Base-by-base conservation (phyloP, 2,888 invertebrate genomes). In the Synanthedon tipuliformis region DNA sequence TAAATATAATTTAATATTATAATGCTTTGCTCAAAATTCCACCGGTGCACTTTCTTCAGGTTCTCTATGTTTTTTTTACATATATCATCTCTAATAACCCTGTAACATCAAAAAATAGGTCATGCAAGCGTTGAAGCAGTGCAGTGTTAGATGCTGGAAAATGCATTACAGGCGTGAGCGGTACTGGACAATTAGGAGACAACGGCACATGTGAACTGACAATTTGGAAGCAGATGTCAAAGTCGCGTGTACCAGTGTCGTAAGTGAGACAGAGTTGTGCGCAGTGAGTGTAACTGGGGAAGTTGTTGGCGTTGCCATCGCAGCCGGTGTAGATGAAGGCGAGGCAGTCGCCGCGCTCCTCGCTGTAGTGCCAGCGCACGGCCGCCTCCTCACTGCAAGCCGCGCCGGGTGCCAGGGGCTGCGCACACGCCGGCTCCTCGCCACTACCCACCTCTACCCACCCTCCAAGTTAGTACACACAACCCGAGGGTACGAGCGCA, bases 261-360 rank as follows among this genome's bases (percentile, higher is more conserved):
- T 15, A n/a, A 34, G 34, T 34, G 45, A 45, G 61, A 74, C 86
- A 85, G 65, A 60, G 59, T 52, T 51, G 52, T 53, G 89, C 80
- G 81, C 95, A 95, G 68, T 91, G 89, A 65, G 91, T 90, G 81
- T 90, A 91, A 54, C 92, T 90, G 74, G 85, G 89, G 90, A 95
- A 96, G 88, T 93, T 93, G 89, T 97, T 97, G 69, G 89, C 90
- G 82, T 94, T 95, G 67, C 96, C 96, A 59, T 91, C 93, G 82
- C 96, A 97, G 82, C 97, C 96, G 60, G 91, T 90, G 88, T 93
- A 97, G 69, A 92, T 90, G 86, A 97, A 97, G 53, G 91, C 89
- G 61, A 91, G 80, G 81, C 97, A 97, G 68, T 90, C 91, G 61
- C 89, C 91, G 61, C 88, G 84, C 52, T 84, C 83, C 59, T 90